Base-by-base conservation (phyloP, 2,113 vertebrate genomes). In the Rissa tridactyla region DNA sequence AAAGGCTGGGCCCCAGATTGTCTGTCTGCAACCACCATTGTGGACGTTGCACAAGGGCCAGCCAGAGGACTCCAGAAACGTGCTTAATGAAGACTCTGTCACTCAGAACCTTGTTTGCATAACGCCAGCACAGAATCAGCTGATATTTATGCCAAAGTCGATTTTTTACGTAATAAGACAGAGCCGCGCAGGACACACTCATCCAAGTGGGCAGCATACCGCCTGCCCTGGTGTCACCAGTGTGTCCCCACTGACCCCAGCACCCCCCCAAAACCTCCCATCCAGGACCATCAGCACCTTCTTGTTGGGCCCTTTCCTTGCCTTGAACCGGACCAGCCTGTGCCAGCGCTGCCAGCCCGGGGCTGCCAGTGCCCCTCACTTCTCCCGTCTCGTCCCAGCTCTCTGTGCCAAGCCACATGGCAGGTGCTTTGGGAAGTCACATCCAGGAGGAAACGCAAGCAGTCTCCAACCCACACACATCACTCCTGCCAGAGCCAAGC, bases 371-470 rank as follows among this genome's bases (percentile, higher is more conserved):
- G 62, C 36, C 73, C 55, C 58, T 76, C 34, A 8, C 38, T 15
- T 21, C 71, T 73, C 12, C 5, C 5, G 0, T 13, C 36, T 47
- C 2, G 0, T 70, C 79, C 54, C 60, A 32, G 60, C n/a, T 82
- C 64, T 14, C 40, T 21, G 42, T 85, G 91, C 89, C 70, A 78
- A 92, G 86, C 38, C 86, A 76, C 82, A 64, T 13, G 61, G 73
- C 86, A 75, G 52, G 61, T 40, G 13, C n/a, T 30, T 15, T 0
- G 11, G 62, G 38, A 62, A 93, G 65, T 40, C 65, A 82, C 81
- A 71, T 47, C 73, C 49, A 70, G 42, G 55, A 96, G 76, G 77
- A 94, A 92, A 65, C 34, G 46, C 23, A 27, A 73, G 55, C 81
- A 81, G 81, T 4, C 51, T 91, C 65, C 65, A 86, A 54, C 65